Evolutionary conservation across 1,140 invertebrate genomes (phyloP).

Genomic region (Bombus terrestris): DNA sequence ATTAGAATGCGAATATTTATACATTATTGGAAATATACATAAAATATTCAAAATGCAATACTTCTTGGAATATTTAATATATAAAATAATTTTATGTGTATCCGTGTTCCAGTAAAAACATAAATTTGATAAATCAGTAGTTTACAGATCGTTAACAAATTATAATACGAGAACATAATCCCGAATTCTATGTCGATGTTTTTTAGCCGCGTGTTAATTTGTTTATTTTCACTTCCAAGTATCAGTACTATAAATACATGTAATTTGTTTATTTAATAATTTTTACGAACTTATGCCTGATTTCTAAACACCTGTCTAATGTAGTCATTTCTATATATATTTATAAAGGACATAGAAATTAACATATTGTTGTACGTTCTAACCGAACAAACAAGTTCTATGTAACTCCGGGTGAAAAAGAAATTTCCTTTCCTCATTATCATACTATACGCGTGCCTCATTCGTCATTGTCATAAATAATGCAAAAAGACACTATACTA

Average conservation of each 20-base stretch:
- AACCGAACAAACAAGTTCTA: neutral
- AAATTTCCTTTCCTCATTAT: constrained; percentile 22
- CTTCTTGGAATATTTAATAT: too few species aligned
- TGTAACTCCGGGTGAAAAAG: neutral
- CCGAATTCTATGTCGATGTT: neutral
- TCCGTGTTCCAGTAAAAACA: too few species aligned
- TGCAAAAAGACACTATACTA: neutral
- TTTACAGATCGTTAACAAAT: neutral
- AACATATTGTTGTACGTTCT: too few species aligned
- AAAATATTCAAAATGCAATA: too few species aligned
- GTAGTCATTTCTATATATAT: too few species aligned
- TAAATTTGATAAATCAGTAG: too few species aligned
- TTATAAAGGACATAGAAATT: too few species aligned
- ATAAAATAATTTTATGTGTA: too few species aligned
- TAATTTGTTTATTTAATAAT: neutral
- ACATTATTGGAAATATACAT: too few species aligned
- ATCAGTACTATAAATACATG: neutral
- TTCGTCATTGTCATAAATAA: neutral
- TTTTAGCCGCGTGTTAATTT: neutral
- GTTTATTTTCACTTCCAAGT: neutral
- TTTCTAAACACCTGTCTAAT: too few species aligned
- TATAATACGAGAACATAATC: neutral
- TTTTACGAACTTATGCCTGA: neutral
- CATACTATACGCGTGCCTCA: neutral
- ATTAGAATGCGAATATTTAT: neutral